Conservation (phyloP, 2,113 vertebrate species). For the Rhipidura dahli region DNA sequence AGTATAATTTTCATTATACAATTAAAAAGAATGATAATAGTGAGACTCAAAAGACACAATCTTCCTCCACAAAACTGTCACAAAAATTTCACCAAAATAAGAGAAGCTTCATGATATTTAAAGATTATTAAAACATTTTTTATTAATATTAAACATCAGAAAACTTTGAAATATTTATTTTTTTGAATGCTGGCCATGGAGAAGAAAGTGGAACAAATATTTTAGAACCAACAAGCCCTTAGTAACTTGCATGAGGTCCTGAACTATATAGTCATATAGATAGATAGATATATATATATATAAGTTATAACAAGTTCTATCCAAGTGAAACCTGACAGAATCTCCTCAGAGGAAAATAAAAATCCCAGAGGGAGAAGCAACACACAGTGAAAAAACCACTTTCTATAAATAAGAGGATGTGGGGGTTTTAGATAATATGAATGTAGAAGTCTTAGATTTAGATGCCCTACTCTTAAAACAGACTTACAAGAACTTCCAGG, state of each 20-base stretch:
- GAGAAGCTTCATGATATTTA: background rate
- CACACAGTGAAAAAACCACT: background rate
- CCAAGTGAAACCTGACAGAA: background rate
- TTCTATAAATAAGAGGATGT: background rate
- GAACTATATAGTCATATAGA: background rate
- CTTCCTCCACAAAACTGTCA: background rate
- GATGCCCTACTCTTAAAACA: background rate
- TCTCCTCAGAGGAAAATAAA: background rate
- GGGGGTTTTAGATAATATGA: background rate
- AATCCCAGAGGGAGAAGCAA: background rate
- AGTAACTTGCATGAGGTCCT: background rate
- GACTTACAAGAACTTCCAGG: background rate
- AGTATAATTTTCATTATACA: background rate
- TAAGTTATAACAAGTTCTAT: background rate
- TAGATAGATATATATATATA: background rate
- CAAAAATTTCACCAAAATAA: background rate
- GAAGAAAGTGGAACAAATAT: background rate
- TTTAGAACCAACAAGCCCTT: background rate
- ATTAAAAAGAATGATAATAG: accelerated
- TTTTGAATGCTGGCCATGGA: background rate
- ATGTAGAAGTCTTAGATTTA: background rate
- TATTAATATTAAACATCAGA: background rate
- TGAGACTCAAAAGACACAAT: background rate
- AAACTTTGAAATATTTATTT: background rate
- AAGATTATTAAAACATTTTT: background rate